These are phyloP conservation scores for Daubentonia madagascariensis DNA, from an alignment of 2,113 vertebrate genomes.

Conservation along the genomic window DNA sequence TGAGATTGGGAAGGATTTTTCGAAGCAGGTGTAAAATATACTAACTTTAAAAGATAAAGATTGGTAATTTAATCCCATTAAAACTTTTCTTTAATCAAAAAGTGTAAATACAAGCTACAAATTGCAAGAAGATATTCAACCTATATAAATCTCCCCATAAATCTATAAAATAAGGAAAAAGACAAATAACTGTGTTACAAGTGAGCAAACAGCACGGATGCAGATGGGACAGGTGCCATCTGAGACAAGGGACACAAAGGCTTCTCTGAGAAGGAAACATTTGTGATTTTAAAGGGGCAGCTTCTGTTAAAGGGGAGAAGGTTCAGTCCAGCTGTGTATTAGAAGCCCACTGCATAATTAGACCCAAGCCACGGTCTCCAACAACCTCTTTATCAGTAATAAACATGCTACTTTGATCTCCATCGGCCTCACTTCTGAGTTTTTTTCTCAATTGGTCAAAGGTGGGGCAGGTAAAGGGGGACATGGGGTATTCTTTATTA, in stretches of 20 bases:
- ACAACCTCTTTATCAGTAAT: neutral
- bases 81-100: neutral
- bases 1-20: neutral
- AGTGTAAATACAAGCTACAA: neutral
- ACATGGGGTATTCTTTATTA: accelerated
- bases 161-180: neutral
- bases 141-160: neutral
- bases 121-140: neutral
- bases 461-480: no score
- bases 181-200: neutral
- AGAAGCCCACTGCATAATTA: neutral
- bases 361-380: accelerated
- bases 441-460: neutral
- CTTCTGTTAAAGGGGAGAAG: neutral
- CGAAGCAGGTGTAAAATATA: neutral
- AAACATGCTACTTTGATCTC: neutral
- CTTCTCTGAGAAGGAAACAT: neutral
- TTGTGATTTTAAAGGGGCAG: neutral
- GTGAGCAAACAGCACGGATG: accelerated
- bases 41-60: neutral
- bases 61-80: neutral
- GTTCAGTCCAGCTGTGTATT: accelerated
- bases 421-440: neutral
- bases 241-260: neutral
- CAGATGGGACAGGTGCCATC: no score